These are phyloP conservation scores for Fragum sueziense DNA, from an alignment of 2,888 invertebrate genomes.

Conservation along the genomic window DNA sequence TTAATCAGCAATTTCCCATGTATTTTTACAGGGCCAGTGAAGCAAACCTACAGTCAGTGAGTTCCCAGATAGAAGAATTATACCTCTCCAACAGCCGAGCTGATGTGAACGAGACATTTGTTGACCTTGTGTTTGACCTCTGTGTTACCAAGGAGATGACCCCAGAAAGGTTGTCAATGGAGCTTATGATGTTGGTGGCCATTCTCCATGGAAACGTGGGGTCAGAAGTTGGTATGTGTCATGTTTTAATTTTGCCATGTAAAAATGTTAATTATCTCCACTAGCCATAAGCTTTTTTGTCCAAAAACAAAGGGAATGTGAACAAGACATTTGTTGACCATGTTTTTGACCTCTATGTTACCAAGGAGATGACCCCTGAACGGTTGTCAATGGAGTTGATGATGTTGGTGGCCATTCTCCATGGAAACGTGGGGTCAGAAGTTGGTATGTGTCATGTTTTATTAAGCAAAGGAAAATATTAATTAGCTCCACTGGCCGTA, in stretches of 20 bases:
- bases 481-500: too few species aligned
- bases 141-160: constrained; percentile 85
- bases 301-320: constrained; percentile 81
- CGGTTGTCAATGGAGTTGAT: constrained; percentile 91
- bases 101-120: constrained; percentile 87
- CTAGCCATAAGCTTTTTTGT: too few species aligned
- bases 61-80: constrained; percentile 89
- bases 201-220: constrained; percentile 95
- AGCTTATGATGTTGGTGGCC: constrained; percentile 92
- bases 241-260: too few species aligned
- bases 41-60: constrained; percentile 92
- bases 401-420: constrained; percentile 91
- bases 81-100: constrained; percentile 85
- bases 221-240: constrained; percentile 90
- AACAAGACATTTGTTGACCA: constrained; percentile 89
- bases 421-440: constrained; percentile 95
- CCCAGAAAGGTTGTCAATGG: constrained; percentile 87
- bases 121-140: constrained; percentile 88
- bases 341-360: constrained; percentile 88
- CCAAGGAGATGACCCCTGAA: constrained; percentile 82
- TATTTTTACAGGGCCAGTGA: constrained; percentile 85
- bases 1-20: too few species aligned
- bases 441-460: constrained; percentile 88
- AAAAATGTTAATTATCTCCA: too few species aligned
- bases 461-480: too few species aligned